phyloP scores from a whole-genome alignment of 2,797 vertebrate genomes.

The Mastacembelus armatus region DNA sequence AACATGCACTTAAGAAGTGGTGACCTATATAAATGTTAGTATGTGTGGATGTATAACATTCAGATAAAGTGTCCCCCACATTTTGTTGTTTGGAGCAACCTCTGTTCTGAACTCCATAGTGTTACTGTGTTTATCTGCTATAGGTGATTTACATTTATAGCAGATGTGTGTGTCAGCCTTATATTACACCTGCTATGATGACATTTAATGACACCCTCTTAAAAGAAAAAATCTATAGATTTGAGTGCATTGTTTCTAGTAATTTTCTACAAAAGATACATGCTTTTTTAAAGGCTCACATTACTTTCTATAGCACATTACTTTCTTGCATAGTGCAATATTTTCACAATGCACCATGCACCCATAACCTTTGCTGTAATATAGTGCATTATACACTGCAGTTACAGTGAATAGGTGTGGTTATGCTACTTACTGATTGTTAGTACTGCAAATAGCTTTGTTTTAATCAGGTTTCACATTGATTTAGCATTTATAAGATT shows the following conservation, averaged over 20 bases:
- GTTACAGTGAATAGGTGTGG: slow-evolving; percentile 18
- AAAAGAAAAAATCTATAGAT: not conserved
- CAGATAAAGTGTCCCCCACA: not conserved
- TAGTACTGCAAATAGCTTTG: accelerated
- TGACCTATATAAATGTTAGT: not conserved
- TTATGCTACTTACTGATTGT: too few relatives aligned
- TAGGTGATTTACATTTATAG: not conserved
- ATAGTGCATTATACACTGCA: not conserved
- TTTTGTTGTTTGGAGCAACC: too few relatives aligned
- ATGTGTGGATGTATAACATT: not conserved
- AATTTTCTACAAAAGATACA: not conserved
- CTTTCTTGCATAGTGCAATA: too few relatives aligned
- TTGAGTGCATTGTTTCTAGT: not conserved
- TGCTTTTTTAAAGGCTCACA: not conserved
- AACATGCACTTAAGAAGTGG: not conserved
- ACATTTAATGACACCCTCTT: not conserved
- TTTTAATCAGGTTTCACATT: not conserved
- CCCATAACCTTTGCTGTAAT: not conserved
- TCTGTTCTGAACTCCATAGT: not conserved
- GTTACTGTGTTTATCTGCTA: not conserved
- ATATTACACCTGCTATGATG: not conserved
- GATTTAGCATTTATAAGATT: not conserved
- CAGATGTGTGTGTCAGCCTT: not conserved
- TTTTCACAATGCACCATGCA: too few relatives aligned
- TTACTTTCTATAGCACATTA: not conserved